These are phyloP conservation scores for Phoebastria nigripes DNA, from an alignment of 2,797 vertebrate species.

Conservation along the genomic window DNA sequence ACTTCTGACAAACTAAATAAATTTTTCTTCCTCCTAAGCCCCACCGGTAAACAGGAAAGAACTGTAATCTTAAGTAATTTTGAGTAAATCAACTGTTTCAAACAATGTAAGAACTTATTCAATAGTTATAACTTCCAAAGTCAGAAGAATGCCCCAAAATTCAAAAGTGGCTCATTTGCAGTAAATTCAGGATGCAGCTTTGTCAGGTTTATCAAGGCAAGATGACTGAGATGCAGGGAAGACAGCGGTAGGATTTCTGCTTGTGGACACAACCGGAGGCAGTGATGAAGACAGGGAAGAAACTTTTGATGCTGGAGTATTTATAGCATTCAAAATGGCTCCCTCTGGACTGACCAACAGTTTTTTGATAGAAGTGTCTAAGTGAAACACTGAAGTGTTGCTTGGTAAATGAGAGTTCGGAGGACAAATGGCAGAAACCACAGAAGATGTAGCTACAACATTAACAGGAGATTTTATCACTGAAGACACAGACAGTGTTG, in stretches of 20 bases:
- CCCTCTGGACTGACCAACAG: constrained; percentile 89
- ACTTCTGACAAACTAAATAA: constrained; percentile 45
- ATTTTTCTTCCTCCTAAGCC: constrained; percentile 9
- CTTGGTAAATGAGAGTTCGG: constrained; percentile 61
- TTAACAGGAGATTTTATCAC: constrained; percentile 61
- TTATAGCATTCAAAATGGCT: constrained; percentile 85
- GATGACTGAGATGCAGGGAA: constrained; percentile 72
- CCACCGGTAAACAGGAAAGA: constrained; percentile 44
- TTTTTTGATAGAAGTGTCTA: constrained; percentile 79
- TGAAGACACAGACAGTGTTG: constrained; percentile 62
- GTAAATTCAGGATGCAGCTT: constrained; percentile 78
- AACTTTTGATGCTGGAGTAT: constrained; percentile 71
- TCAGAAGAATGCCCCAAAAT: constrained; percentile 72
- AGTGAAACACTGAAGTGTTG: constrained; percentile 71
- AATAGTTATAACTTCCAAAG: constrained; percentile 64
- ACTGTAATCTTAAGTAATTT: constrained; percentile 39
- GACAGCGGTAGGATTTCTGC: constrained; percentile 69
- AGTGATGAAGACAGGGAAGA: constrained; percentile 69
- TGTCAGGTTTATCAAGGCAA: constrained; percentile 76
- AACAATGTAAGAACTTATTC: constrained; percentile 59
- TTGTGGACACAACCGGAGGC: constrained; percentile 73
- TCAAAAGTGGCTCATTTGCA: constrained; percentile 67
- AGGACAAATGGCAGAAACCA: constrained; percentile 60
- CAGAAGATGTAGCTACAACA: constrained; percentile 58
- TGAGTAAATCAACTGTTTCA: constrained; percentile 40